Evolutionary conservation across 1,140 invertebrate species (phyloP).

Genomic region (Chrysopa pallens): DNA sequence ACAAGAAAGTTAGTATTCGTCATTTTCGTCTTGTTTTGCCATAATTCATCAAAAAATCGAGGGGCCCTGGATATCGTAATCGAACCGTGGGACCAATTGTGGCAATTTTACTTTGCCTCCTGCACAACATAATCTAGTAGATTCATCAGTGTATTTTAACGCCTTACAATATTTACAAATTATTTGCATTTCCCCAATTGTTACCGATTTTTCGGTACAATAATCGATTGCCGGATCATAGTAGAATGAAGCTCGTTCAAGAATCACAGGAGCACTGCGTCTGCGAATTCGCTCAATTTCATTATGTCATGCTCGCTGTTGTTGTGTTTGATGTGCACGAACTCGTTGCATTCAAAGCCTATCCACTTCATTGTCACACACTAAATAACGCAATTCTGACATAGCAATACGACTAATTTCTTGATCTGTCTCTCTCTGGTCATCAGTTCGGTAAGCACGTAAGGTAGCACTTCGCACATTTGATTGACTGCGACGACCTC

Average conservation of each 20-base stretch:
- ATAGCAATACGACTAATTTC: constrained; percentile 7
- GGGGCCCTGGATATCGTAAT: too few species aligned
- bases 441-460: too few species aligned
- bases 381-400: constrained; percentile 13
- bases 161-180: too few species aligned
- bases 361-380: constrained; percentile 14
- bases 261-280: constrained; percentile 5
- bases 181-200: constrained; percentile 1
- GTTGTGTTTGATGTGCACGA: constrained; percentile 16
- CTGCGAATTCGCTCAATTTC: constrained; percentile 8
- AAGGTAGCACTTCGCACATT: constrained; percentile 3
- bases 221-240: constrained; percentile 6
- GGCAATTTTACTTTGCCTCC: too few species aligned
- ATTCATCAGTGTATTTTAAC: too few species aligned
- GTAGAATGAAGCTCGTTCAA: constrained; percentile 3
- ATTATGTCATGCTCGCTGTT: constrained; percentile 12
- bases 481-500: constrained; percentile 6
- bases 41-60: too few species aligned
- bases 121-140: too few species aligned
- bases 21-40: too few species aligned
- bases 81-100: too few species aligned
- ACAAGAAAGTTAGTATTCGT: too few species aligned
- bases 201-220: constrained; percentile 3
- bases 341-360: constrained; percentile 18
- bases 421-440: background rate